Evolutionary conservation across 2,113 vertebrate species (phyloP).

Genomic region (Phrynosoma blainvillii): DNA sequence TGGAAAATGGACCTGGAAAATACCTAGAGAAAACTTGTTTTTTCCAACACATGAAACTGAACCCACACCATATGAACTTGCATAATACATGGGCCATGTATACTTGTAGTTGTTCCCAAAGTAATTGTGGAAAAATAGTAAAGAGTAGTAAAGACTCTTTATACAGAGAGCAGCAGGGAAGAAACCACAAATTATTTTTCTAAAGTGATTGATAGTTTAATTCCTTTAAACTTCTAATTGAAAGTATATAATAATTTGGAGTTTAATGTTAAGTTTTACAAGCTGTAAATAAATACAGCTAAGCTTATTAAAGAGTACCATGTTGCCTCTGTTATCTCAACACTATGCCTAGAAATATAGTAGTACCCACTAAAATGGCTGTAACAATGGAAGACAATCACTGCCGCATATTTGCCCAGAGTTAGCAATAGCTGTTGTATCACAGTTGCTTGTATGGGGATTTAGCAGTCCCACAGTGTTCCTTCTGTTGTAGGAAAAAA

Average conservation of each 20-base stretch:
- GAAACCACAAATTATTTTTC: neutral
- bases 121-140: conserved; percentile 32
- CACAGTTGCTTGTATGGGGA: too few species aligned
- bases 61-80: too few species aligned
- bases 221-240: neutral
- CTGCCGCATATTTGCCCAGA: too few species aligned
- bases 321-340: neutral
- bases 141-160: conserved; percentile 7
- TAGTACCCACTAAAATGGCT: neutral
- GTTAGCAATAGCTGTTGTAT: too few species aligned
- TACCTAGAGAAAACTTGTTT: too few species aligned
- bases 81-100: neutral
- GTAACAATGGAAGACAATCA: neutral
- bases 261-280: neutral
- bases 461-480: too few species aligned
- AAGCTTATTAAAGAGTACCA: neutral
- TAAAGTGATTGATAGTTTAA: conserved; percentile 22
- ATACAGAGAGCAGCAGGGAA: conserved; percentile 16
- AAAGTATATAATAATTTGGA: neutral
- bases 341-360: neutral
- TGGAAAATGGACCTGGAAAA: too few species aligned
- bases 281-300: neutral
- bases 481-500: neutral
- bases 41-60: too few species aligned
- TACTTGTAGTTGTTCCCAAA: conserved; percentile 46